phyloP scores from a whole-genome alignment of 2,113 vertebrate species.

The Cichladusa arquata region DNA sequence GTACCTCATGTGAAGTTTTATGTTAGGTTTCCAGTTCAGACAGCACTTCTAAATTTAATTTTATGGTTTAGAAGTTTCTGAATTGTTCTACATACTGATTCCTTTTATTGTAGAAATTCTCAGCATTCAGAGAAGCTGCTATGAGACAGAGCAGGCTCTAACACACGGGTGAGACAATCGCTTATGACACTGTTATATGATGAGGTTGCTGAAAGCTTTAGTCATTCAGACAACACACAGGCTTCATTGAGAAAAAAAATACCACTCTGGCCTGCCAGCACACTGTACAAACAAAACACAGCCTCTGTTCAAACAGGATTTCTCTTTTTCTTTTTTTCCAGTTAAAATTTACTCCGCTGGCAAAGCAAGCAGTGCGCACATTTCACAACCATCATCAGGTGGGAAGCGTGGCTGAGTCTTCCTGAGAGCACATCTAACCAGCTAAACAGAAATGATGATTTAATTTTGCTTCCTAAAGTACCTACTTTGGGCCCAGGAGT shows the following conservation, averaged over 20 bases:
- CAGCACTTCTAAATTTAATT: not conserved
- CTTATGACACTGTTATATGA: not conserved
- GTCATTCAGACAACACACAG: not conserved
- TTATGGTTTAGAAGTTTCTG: not conserved
- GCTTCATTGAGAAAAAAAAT: not conserved
- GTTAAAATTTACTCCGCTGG: not conserved
- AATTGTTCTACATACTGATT: not conserved
- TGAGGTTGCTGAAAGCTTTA: not conserved
- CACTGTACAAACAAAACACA: conserved; percentile 9
- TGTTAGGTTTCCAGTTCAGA: not conserved
- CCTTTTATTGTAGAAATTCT: not conserved
- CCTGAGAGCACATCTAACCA: not conserved
- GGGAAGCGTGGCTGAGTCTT: not conserved
- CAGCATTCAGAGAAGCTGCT: not conserved
- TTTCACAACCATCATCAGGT: not conserved
- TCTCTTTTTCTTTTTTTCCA: not conserved
- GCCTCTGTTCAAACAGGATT: conserved; percentile 1
- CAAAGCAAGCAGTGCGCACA: not conserved
- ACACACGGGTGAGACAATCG: not conserved
- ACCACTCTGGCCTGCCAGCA: not conserved
- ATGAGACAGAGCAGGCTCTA: not conserved
- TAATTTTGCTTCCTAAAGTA: not conserved
- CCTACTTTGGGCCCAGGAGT: not conserved
- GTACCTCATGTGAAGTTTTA: not conserved
- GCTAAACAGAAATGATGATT: not conserved